Evolutionary conservation across 2,888 invertebrate genomes (phyloP).

Genomic region (Agrochola macilenta): DNA sequence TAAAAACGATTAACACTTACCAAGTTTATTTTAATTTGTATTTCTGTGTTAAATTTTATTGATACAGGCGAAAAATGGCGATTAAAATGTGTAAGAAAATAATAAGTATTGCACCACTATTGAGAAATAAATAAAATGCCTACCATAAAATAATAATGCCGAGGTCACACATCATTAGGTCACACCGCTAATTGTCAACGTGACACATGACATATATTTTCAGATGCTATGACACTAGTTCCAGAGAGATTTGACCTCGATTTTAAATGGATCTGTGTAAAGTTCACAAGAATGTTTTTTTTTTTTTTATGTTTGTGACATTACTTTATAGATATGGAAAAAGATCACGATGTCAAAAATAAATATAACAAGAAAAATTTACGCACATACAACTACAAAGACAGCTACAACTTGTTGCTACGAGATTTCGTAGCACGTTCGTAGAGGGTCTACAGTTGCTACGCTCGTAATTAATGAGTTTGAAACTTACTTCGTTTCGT

Average conservation of each 20-base stretch:
- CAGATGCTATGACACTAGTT: slow-evolving; percentile 47
- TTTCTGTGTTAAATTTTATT: slow-evolving; percentile 46
- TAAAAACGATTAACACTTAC: slow-evolving; percentile 54
- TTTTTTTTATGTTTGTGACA: neutral
- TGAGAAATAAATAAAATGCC: slow-evolving; percentile 50
- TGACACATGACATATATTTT: slow-evolving; percentile 50
- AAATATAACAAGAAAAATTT: neutral
- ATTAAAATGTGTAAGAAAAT: slow-evolving; percentile 18
- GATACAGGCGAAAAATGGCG: slow-evolving; percentile 22
- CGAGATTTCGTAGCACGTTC: slow-evolving; percentile 50
- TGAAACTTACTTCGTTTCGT: neutral
- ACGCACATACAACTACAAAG: neutral
- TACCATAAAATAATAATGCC: slow-evolving; percentile 26
- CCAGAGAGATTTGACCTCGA: slow-evolving; percentile 53
- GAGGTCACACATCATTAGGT: slow-evolving; percentile 50
- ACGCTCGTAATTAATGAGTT: neutral
- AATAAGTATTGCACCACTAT: slow-evolving; percentile 55
- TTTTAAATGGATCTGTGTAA: slow-evolving; percentile 27
- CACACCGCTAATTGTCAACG: slow-evolving; percentile 48
- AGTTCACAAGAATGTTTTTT: slow-evolving; percentile 1
- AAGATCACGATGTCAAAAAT: neutral
- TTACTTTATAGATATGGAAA: neutral
- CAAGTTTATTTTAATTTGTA: slow-evolving; percentile 38
- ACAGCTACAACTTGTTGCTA: slow-evolving; percentile 9
- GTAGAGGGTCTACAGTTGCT: slow-evolving; percentile 53